Base-by-base conservation (phyloP, 2,888 invertebrate genomes). In the Philereme vetulata region DNA sequence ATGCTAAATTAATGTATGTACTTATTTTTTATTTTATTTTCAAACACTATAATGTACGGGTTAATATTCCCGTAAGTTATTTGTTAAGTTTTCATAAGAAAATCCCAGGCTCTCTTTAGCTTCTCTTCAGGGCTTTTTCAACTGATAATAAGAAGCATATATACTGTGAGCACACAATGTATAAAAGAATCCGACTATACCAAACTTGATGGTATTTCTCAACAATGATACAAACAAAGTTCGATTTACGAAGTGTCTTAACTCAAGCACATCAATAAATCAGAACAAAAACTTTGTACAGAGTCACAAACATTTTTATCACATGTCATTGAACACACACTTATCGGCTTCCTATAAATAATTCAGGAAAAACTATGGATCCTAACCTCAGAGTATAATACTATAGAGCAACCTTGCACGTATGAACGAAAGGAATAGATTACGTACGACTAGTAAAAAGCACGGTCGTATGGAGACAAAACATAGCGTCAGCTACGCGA, bases 311-410 rank as follows among this genome's bases (percentile, higher is more conserved):
- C 75, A 70, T 62, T 75, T 78, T 78, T 70, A 67, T 78, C 71
- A 76, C 71, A 74, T 67, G 61, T 61, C 66, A 62, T 66, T 62
- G 71, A 75, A 72, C 72, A 70, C 54, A 66, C 66, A 71, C 74
- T 66, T 68, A 75, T 77, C 75, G 75, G 76, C 76, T 76, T 67
- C 68, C 65, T 72, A 81, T 80, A 78, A 80, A 79, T 78, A 75
- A 76, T 80, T 80, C 74, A 76, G 70, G 71, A 67, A 72, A 72
- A 75, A 72, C 66, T 62, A 71, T 70, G 70, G 69, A 65, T 74
- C 4, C 11, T 21, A 6, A 8, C 8, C 53, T 38, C n/a, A 38
- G 59, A 53, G 59, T 21, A 45, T 4, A 53, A 59, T 38, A 43
- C 4, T 32, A 48, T 48, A 43, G 4, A 43, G 47, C 54, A 35